A percentile compares a stretch with the other conserved stretches of the same genome.
phyloP scores from a whole-genome alignment of 2,113 vertebrate species.

The Seriola rivoliana region DNA sequence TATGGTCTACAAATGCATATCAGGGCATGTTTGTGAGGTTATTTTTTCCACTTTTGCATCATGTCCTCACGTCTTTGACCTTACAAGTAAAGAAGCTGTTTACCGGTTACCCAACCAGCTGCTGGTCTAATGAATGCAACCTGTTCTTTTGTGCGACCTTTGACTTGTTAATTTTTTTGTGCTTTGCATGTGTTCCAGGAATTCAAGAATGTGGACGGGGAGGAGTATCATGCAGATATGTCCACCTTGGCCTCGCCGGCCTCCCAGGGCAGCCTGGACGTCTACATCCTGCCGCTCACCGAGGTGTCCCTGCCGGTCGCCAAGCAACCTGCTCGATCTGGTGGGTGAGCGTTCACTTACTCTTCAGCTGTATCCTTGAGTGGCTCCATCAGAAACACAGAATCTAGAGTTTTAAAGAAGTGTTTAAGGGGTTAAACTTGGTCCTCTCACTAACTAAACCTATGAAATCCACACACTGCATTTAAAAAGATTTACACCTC shows the following conservation, averaged over 20 bases:
- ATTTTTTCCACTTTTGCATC: neutral
- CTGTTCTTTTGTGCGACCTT: conserved; percentile 1
- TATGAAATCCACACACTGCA: neutral
- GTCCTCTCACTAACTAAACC: neutral
- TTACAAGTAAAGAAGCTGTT: neutral
- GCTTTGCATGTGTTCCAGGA: conserved; percentile 83
- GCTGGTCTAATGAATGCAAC: neutral
- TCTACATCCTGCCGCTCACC: conserved; percentile 95
- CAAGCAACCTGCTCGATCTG: conserved; percentile 91
- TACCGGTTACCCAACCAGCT: too few species aligned
- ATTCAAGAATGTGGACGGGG: conserved; percentile 93
- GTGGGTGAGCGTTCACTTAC: conserved; percentile 78
- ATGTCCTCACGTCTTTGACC: neutral
- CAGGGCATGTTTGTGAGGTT: too few species aligned
- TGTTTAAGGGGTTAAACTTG: too few species aligned
- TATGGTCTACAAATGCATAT: too few species aligned
- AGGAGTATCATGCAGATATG: conserved; percentile 88
- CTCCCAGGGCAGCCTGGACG: conserved; percentile 89
- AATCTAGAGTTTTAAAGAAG: too few species aligned
- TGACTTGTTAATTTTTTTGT: conserved; percentile 9
- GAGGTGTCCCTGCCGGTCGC: conserved; percentile 93
- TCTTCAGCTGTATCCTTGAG: neutral
- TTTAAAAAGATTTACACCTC: neutral
- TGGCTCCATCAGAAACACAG: too few species aligned
- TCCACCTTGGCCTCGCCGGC: conserved; percentile 89